phyloP scores from a whole-genome alignment of 2,113 vertebrate genomes.

The Lasiurus borealis region DNA sequence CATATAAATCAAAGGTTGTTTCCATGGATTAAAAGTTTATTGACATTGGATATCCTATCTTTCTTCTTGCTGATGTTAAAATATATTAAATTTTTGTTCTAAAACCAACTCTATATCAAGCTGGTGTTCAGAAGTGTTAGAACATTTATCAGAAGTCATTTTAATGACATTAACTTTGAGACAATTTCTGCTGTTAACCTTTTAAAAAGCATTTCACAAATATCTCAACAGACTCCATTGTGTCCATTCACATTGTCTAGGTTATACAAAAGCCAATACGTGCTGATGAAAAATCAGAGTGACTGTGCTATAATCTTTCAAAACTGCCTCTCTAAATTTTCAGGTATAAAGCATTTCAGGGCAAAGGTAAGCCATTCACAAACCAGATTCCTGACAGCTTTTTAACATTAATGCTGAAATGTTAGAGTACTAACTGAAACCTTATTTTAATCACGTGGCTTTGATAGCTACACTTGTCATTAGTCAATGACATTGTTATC shows the following conservation, averaged over 20 bases:
- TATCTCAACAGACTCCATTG: not conserved
- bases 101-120: not conserved
- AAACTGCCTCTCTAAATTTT: not conserved
- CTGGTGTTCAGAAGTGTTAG: constrained; percentile 53
- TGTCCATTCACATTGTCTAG: not conserved
- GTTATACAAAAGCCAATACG: not conserved
- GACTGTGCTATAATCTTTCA: constrained; percentile 22
- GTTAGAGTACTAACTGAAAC: not conserved
- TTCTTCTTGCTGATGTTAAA: constrained; percentile 48
- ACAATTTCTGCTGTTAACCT: not conserved
- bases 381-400: not conserved
- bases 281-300: not conserved
- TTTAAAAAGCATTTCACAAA: constrained; percentile 36
- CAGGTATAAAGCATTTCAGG: constrained; percentile 23
- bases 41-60: not conserved
- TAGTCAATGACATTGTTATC: not conserved
- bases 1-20: not conserved
- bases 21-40: not conserved
- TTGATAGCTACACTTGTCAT: not conserved
- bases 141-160: not conserved
- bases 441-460: not conserved
- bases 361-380: not conserved
- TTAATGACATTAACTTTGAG: constrained; percentile 36
- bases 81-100: constrained; percentile 11
- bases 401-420: constrained; percentile 20